Percentiles rank a stretch among this genome's conserved stretches.
These are phyloP conservation scores for Limnephilus auricula DNA, from an alignment of 2,888 invertebrate species.

Conservation along the genomic window DNA sequence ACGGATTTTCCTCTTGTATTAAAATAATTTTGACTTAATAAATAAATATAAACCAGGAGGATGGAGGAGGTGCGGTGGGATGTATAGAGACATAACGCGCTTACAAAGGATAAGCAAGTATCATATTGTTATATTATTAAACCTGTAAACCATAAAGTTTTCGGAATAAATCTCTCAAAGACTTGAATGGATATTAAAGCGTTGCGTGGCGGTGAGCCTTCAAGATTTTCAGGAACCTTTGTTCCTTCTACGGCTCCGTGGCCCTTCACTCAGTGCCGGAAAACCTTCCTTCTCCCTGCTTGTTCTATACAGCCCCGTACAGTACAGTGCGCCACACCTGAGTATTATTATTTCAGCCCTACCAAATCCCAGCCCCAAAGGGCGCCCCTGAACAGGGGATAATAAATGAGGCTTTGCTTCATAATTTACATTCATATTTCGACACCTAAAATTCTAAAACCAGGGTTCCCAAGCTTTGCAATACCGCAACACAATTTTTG, in stretches of 20 bases:
- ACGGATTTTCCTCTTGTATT: too few species aligned
- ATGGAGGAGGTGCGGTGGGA: too few species aligned
- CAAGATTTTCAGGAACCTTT: neutral
- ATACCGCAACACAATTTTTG: neutral
- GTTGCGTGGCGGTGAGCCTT: neutral
- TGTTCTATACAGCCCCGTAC: too few species aligned
- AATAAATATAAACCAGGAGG: too few species aligned
- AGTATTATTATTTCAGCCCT: neutral
- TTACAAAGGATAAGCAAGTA: neutral
- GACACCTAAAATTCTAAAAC: constrained; percentile 17
- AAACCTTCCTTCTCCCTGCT: neutral
- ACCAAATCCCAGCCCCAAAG: neutral
- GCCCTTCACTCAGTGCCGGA: neutral
- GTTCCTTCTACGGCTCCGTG: neutral
- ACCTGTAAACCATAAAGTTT: neutral
- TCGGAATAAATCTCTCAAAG: neutral
- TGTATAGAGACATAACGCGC: neutral
- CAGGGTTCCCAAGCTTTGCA: neutral
- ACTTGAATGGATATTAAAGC: neutral
- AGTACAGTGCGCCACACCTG: neutral
- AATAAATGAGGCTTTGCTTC: constrained; percentile 44
- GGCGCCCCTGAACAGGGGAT: neutral
- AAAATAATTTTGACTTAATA: too few species aligned
- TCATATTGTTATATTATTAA: neutral
- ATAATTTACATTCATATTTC: constrained; percentile 43